phyloP scores from a whole-genome alignment of 2,888 invertebrate genomes.

The Chaetogeoica ovagalla region DNA sequence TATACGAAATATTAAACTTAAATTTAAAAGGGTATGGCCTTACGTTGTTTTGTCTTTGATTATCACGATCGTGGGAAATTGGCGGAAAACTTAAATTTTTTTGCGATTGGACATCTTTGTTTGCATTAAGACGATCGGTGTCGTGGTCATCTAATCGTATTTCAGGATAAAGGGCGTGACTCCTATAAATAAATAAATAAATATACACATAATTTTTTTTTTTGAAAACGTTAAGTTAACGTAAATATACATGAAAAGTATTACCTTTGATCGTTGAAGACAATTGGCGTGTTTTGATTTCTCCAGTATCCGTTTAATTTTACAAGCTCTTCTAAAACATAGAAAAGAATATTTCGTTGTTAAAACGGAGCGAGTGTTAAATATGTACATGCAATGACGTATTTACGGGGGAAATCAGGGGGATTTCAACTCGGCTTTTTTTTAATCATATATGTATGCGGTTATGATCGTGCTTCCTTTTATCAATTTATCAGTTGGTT shows the following conservation, averaged over 20 bases:
- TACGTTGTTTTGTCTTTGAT: slow-evolving; percentile 38
- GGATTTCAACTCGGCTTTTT: too few species aligned
- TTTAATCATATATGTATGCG: too few species aligned
- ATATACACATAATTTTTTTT: too few species aligned
- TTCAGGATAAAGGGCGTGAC: not conserved
- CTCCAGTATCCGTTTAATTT: slow-evolving; percentile 40
- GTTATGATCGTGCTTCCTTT: too few species aligned
- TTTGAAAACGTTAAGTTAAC: too few species aligned
- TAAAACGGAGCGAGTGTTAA: too few species aligned
- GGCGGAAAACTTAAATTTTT: slow-evolving; percentile 47
- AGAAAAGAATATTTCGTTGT: not conserved
- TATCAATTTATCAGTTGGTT: too few species aligned
- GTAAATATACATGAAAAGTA: not conserved
- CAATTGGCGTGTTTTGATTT: slow-evolving; percentile 33
- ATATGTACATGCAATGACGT: too few species aligned
- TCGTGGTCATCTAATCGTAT: slow-evolving; percentile 16
- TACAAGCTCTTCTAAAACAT: slow-evolving; percentile 34
- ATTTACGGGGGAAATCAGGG: too few species aligned
- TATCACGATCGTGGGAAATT: slow-evolving; percentile 20
- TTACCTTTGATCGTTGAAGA: slow-evolving; percentile 40
- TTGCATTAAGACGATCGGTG: not conserved
- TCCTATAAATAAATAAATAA: slow-evolving; percentile 5
- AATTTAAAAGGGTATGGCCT: not conserved
- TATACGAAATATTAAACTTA: not conserved
- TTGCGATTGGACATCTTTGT: slow-evolving; percentile 11